A percentile compares a stretch with the other conserved stretches of the same genome.
These are phyloP conservation scores for Myotis findleyi DNA, from an alignment of 2,797 vertebrate species.

Conservation along the genomic window DNA sequence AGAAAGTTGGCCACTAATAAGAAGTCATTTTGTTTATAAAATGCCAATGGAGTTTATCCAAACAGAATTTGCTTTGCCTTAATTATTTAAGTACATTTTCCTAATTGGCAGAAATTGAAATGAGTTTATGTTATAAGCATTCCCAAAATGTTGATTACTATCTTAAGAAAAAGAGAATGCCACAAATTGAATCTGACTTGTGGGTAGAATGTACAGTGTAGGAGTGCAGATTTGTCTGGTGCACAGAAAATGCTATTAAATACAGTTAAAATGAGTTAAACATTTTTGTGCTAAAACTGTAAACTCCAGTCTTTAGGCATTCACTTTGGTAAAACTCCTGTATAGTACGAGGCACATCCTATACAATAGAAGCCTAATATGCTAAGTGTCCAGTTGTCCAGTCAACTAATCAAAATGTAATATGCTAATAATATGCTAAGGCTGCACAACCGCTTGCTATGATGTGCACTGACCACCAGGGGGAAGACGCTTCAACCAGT, in stretches of 20 bases:
- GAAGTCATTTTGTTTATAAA: background rate
- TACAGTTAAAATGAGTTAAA: background rate
- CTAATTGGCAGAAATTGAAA: background rate
- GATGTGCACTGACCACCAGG: too few species aligned
- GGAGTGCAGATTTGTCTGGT: background rate
- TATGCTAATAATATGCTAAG: too few species aligned
- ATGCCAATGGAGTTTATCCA: background rate
- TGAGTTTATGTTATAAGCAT: background rate
- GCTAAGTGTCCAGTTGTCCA: too few species aligned
- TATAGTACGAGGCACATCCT: background rate
- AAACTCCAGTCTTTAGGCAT: conserved; percentile 14
- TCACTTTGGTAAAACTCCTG: background rate
- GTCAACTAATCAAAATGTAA: too few species aligned
- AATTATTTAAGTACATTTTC: background rate
- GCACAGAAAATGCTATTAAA: background rate
- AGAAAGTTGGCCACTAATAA: background rate
- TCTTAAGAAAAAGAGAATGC: conserved; percentile 31
- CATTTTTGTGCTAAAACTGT: background rate
- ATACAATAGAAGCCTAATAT: too few species aligned
- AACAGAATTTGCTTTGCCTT: background rate
- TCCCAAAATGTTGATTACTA: background rate
- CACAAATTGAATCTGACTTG: background rate
- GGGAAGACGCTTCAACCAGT: too few species aligned
- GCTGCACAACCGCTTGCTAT: too few species aligned
- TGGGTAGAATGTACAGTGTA: background rate